phyloP scores from a whole-genome alignment of 2,888 invertebrate genomes.

The Allygus modestus region DNA sequence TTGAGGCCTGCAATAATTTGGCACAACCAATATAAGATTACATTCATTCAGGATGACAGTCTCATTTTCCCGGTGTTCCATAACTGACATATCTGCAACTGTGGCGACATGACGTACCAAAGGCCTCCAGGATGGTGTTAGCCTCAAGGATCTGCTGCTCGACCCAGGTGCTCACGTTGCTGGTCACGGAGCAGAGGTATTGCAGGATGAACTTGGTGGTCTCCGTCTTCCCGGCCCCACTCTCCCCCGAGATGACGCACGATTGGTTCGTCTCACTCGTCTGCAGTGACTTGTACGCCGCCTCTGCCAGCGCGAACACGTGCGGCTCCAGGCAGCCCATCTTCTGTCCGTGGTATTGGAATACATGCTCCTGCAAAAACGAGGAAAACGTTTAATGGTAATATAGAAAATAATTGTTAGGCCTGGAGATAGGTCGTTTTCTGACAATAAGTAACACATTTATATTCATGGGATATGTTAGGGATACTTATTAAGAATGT shows the following conservation, averaged over 20 bases:
- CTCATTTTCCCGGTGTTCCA: too few relatives aligned
- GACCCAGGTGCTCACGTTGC: constrained; percentile 93
- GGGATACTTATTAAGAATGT: too few relatives aligned
- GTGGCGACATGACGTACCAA: too few relatives aligned
- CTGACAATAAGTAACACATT: too few relatives aligned
- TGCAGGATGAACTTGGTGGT: constrained; percentile 95
- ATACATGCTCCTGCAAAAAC: constrained; percentile 85
- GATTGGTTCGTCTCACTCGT: constrained; percentile 83
- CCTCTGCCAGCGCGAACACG: constrained; percentile 94
- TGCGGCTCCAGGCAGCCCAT: constrained; percentile 90
- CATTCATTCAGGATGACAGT: too few relatives aligned
- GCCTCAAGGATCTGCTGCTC: constrained; percentile 97
- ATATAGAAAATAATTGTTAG: background rate
- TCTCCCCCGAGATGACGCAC: constrained; percentile 94
- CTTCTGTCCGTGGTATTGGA: constrained; percentile 89
- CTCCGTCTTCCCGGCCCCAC: constrained; percentile 96
- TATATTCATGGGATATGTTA: too few relatives aligned
- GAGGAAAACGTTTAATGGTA: constrained; percentile 63
- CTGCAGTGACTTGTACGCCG: constrained; percentile 88
- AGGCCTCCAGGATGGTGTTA: constrained; percentile 94
- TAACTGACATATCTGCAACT: too few relatives aligned
- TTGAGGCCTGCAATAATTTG: too few relatives aligned
- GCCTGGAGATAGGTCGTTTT: too few relatives aligned
- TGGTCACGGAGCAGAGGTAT: constrained; percentile 93
- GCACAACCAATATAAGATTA: too few relatives aligned